Evolutionary conservation across 2,888 invertebrate species (phyloP).

Genomic region (Hipparchia semele): DNA sequence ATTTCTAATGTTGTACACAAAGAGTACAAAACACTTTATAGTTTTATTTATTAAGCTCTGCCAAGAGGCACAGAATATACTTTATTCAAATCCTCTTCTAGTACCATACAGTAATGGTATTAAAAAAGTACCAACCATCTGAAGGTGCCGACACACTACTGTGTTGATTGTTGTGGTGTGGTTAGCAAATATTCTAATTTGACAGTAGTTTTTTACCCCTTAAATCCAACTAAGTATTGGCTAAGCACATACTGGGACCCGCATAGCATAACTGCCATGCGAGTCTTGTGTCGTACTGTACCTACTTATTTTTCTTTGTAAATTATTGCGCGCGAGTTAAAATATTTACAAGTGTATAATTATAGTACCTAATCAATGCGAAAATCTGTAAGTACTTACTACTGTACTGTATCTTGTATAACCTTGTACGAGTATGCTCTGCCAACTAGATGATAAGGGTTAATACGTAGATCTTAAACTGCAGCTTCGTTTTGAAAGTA

Average conservation of each 20-base stretch:
- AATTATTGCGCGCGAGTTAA: background rate
- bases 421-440: slow-evolving; percentile 1
- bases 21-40: too few relatives aligned
- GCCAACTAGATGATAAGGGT: slow-evolving; percentile 1
- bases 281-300: too few relatives aligned
- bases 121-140: too few relatives aligned
- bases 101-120: too few relatives aligned
- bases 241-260: too few relatives aligned
- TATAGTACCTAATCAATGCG: background rate
- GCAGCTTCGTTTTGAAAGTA: slow-evolving; percentile 14
- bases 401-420: background rate
- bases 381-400: slow-evolving; percentile 4
- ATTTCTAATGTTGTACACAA: background rate
- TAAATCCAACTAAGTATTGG: too few relatives aligned
- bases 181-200: too few relatives aligned
- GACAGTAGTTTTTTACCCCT: too few relatives aligned
- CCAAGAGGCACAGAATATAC: too few relatives aligned
- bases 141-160: background rate
- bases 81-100: too few relatives aligned
- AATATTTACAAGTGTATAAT: background rate
- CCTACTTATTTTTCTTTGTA: background rate
- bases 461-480: slow-evolving; percentile 11
- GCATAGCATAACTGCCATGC: too few relatives aligned
- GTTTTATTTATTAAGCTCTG: too few relatives aligned
- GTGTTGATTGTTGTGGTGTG: background rate